These are phyloP conservation scores for Caenorhabditis sp. DNA, from an alignment of 2,888 invertebrate genomes.

Conservation along the genomic window DNA sequence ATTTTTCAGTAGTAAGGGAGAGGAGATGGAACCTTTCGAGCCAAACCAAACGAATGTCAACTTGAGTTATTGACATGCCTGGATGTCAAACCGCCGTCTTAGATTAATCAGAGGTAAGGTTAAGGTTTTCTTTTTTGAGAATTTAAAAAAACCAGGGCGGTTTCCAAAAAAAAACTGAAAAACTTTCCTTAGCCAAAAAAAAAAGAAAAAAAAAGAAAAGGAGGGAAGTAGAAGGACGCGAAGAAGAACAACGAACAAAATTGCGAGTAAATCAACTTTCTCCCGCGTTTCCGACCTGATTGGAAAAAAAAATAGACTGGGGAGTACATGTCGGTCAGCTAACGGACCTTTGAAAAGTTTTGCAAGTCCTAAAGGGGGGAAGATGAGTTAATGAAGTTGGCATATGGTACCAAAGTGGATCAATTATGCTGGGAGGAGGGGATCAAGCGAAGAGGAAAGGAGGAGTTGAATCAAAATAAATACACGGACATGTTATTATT, in stretches of 20 bases:
- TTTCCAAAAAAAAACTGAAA: neutral
- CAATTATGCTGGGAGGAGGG: slow-evolving; percentile 45
- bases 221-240: slow-evolving; percentile 19
- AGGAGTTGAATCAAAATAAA: too few species aligned
- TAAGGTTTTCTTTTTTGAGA: neutral
- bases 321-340: neutral
- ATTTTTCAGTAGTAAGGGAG: slow-evolving; percentile 13
- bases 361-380: neutral
- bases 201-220: slow-evolving; percentile 20
- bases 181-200: too few species aligned
- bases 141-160: slow-evolving; percentile 6
- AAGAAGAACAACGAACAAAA: slow-evolving; percentile 51
- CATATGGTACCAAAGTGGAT: slow-evolving; percentile 63
- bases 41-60: slow-evolving; percentile 53
- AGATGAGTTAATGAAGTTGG: slow-evolving; percentile 50
- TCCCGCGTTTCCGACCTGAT: slow-evolving; percentile 54
- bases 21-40: slow-evolving; percentile 28
- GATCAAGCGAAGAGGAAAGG: too few species aligned
- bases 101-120: slow-evolving; percentile 36
- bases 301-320: slow-evolving; percentile 45
- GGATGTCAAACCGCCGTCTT: neutral
- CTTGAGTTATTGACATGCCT: slow-evolving; percentile 55
- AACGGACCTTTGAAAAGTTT: slow-evolving; percentile 13
- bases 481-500: slow-evolving; percentile 47
- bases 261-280: slow-evolving; percentile 59